These are phyloP conservation scores for Gandaritis pyraliata DNA, from an alignment of 2,888 invertebrate species.

Conservation along the genomic window DNA sequence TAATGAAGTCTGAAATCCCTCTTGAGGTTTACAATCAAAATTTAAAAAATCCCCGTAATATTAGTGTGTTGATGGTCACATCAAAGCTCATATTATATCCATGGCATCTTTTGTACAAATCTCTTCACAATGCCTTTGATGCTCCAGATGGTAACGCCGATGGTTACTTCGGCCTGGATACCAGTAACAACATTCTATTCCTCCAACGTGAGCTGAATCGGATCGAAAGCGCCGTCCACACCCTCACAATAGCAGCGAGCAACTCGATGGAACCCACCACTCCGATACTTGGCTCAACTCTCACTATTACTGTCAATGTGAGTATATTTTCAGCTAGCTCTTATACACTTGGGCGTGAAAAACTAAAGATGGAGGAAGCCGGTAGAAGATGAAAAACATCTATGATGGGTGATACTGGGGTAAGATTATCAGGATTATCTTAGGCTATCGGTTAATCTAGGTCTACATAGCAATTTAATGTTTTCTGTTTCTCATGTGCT, in stretches of 20 bases:
- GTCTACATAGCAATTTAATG: no score
- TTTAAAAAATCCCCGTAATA: no score
- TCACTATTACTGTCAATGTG: slow-evolving; percentile 77
- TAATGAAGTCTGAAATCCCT: no score
- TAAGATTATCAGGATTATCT: no score
- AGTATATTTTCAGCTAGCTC: slow-evolving; percentile 37
- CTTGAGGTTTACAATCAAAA: no score
- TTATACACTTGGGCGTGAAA: not conserved
- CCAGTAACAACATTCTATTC: slow-evolving; percentile 60
- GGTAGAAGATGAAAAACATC: no score
- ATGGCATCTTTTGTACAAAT: not conserved
- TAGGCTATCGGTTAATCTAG: no score
- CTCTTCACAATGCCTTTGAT: not conserved
- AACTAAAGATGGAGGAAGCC: no score
- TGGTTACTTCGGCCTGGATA: slow-evolving; percentile 66
- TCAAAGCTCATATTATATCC: no score
- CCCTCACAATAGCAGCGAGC: slow-evolving; percentile 77
- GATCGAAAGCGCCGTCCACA: slow-evolving; percentile 61
- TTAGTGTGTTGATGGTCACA: no score
- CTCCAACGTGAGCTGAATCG: slow-evolving; percentile 73
- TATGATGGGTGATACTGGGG: no score
- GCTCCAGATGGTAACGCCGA: slow-evolving; percentile 62
- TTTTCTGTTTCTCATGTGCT: no score
- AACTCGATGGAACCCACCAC: slow-evolving; percentile 59
- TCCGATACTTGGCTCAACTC: slow-evolving; percentile 54